Base-by-base conservation (phyloP, 1,140 invertebrate genomes). In the Ostrea denselamellosa region DNA sequence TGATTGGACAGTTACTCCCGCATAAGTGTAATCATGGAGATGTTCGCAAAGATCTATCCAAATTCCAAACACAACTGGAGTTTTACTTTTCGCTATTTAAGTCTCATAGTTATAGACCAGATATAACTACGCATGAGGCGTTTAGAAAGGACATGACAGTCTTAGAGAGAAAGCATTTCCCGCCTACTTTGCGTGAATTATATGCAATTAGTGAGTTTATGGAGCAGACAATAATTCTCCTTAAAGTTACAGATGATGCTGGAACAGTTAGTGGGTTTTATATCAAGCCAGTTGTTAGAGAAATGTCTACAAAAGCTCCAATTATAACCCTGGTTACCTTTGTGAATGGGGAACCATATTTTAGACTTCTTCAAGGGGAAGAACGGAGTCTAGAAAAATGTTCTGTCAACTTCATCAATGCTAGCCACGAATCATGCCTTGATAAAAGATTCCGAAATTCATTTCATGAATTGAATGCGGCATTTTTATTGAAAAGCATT, bases 361-460 rank as follows among this genome's bases (percentile, higher is more conserved):
- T 83, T 44, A n/a, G 19, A 52, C 44, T 4, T 12, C 28, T 22
- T 53, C n/a, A 83, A 12, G 52, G 28, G 12, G 28, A 53, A 14
- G 51, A n/a, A 9, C 17, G 51, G 0, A 22, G 9, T 8, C n/a
- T 22, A n/a, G 2, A 3, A 22, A n/a, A 53, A 0, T 83, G 82
- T 5, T 10, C 4, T 22, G 17, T 53, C 8, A 54, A 52, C 51
- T 28, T 83, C 17, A 53, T n/a, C n/a, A 83, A 83, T 83, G n/a
- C 9, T 8, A 83, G 4, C 22, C 82, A 83, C 52, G 44, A 10
- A 9, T 10, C 7, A n/a, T 83, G 82, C 19, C 44, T 83, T 25
- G 82, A 83, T 52, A 83, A 83, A 51, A 51, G 82, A 34, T 83
- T 83, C 82, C 34, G 44, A 22, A 83, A 83, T 12, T 81, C 71